A percentile compares a stretch with the other conserved stretches of the same genome.
These are phyloP conservation scores for Patella pellucida DNA, from an alignment of 2,888 invertebrate genomes.

Conservation along the genomic window DNA sequence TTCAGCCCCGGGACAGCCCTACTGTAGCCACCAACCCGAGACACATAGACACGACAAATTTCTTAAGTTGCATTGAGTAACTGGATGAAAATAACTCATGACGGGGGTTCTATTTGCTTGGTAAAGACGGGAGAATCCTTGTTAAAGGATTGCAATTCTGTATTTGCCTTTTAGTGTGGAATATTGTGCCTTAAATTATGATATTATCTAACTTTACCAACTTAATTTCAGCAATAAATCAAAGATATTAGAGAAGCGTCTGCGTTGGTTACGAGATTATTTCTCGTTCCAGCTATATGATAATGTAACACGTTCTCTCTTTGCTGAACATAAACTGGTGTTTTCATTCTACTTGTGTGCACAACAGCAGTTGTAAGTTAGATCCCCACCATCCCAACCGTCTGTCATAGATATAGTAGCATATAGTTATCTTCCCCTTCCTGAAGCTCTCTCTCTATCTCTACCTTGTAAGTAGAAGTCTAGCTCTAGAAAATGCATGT, in stretches of 20 bases:
- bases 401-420: neutral
- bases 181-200: too few species aligned
- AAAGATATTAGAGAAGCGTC: conserved; percentile 83
- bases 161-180: too few species aligned
- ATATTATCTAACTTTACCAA: neutral
- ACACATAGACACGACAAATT: too few species aligned
- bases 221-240: conserved; percentile 71
- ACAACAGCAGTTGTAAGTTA: conserved; percentile 65
- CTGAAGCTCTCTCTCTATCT: neutral
- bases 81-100: too few species aligned
- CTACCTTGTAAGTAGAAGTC: too few species aligned
- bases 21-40: too few species aligned
- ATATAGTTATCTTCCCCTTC: neutral
- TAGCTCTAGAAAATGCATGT: too few species aligned
- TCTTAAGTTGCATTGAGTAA: too few species aligned
- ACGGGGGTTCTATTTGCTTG: too few species aligned
- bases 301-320: conserved; percentile 92
- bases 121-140: too few species aligned
- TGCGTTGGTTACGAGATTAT: conserved; percentile 82
- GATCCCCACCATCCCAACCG: neutral
- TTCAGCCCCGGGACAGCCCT: too few species aligned
- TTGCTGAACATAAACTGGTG: conserved; percentile 94
- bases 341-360: conserved; percentile 90
- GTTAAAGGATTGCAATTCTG: too few species aligned
- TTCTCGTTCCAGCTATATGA: conserved; percentile 91